Base-by-base conservation (phyloP, 2,113 vertebrate genomes). In the Empidonax traillii region DNA sequence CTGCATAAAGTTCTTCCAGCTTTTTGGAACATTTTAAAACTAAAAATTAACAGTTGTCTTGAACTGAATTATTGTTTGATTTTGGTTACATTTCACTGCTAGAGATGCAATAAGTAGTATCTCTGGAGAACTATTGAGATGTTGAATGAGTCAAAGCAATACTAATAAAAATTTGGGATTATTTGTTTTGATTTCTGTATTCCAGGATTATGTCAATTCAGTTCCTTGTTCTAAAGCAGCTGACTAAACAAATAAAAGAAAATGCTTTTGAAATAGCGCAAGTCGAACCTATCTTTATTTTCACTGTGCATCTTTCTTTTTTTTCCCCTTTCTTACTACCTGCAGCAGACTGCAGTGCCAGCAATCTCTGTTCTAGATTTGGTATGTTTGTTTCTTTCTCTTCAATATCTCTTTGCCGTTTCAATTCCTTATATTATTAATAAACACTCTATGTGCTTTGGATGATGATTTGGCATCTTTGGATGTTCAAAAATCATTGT, bases 351-450 rank as follows among this genome's bases (percentile, higher is more conserved):
- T 99, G 99, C 99, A 99, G 96, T 99, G 98, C 99, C 99, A 99
- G 99, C 99, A 99, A 99, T 99, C 98, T 99, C 99, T 99, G 99
- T 99, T 98, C 99, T 99, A 99, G 99, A 99, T 98, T 99, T 99
- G 99, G 99, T 99, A 99, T 98, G 99, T 99, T 98, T 98, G 97
- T 97, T 98, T 97, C 98, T 97, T 98, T 98, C 97, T 97, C 97
- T 97, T 97, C 83, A 93, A 94, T 97, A 81, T 97, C 77, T 96
- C 95, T 95, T 98, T 97, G 85, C 80, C 47, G 20, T 96, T 97
- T 96, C 79, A 93, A 68, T 97, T 92, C 83, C 87, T 81, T 79
- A 81, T 89, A 23, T 91, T 97, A 63, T 74, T 96, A 88, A 65
- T 85, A 91, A 97, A 84, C 85, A 56, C 76, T 14, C 61, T 68